phyloP scores from a whole-genome alignment of 1,140 invertebrate species.

The Thalassaphorura encarpata region DNA sequence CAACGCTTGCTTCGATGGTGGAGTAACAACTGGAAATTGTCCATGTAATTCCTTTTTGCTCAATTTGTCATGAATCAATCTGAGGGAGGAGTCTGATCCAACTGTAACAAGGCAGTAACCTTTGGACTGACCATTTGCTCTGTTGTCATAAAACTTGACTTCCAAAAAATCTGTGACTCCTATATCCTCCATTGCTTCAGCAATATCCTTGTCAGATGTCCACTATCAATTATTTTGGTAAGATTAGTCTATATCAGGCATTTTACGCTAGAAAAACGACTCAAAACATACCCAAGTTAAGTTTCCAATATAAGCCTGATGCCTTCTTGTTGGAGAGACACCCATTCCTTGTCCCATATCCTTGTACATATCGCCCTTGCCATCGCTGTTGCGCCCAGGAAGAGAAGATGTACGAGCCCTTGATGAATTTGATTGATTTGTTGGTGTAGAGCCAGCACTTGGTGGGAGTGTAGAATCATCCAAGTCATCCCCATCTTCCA shows the following conservation, averaged over 20 bases:
- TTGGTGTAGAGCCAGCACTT: background rate
- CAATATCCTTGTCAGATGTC: slow-evolving; percentile 95
- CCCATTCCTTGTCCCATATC: slow-evolving; percentile 13
- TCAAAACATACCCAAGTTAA: slow-evolving; percentile 54
- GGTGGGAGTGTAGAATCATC: background rate
- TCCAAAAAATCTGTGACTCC: slow-evolving; percentile 91
- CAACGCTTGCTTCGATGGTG: slow-evolving; percentile 84
- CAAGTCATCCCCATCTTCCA: slow-evolving; percentile 37
- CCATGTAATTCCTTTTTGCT: slow-evolving; percentile 92
- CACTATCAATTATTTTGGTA: too few species aligned
- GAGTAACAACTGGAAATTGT: slow-evolving; percentile 85
- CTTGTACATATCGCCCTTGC: too few species aligned
- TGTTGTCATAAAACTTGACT: slow-evolving; percentile 99
- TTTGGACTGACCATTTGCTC: slow-evolving; percentile 98
- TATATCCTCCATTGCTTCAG: slow-evolving; percentile 70
- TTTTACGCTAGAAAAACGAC: background rate
- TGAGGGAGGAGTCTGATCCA: slow-evolving; percentile 81
- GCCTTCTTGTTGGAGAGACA: slow-evolving; percentile 55
- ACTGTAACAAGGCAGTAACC: slow-evolving; percentile 90
- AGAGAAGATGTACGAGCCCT: too few species aligned
- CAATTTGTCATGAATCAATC: slow-evolving; percentile 81
- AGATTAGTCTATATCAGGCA: too few species aligned
- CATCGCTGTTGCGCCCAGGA: too few species aligned
- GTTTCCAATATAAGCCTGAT: slow-evolving; percentile 91
- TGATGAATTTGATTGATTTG: too few species aligned